Evolutionary conservation across 1,140 invertebrate genomes (phyloP), one percentile per base, ranked within the genome.

Genomic region (Trichogramma pretiosum): DNA sequence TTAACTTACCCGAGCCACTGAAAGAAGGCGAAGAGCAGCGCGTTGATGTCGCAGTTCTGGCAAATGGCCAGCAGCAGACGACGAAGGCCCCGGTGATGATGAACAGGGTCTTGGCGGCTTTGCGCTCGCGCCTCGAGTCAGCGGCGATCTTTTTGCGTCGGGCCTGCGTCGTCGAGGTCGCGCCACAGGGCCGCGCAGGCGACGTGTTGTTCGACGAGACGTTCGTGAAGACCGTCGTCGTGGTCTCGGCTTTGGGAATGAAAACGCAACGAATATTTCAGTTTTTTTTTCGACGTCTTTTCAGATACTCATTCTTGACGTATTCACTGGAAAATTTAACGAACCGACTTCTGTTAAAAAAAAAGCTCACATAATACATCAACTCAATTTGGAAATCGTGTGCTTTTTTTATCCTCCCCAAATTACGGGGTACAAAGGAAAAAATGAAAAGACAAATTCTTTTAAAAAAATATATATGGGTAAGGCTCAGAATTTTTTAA

Each of bases 11-110:
- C 91, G 40, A 93, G 76, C 89, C 89, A 93, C 5, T 88, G 76
- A 65, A 89, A 88, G 59, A 90, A 82, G 54, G 83, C 85, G 52
- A 86, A 81, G 54, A 88, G 73, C 58, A 83, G 79, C 52, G 83
- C 78, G 68, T 81, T 85, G 58, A 89, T 82, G 52, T 80, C 72
- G 65, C 85, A 91, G 18, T 64, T 56, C 37, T 75, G 73, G 61
- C 89, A 93, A 32, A 94, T 77, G 1, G 91, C 86, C 77, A 89
- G 81, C 44, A 91, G 72, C 90, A 94, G 46, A 92, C 79, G 19
- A 93, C 86, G 67, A 93, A 94, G 10, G 87, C 89, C 17, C 90
- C 90, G 1, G 91, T 94, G 47, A 93, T 91, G 49, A 93, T 92
- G 40, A 88, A 89, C 53, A 95, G 70, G 10, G 92, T 95, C 70